Conservation (phyloP, 2,113 vertebrate species). For the Salvelinus fontinalis region DNA sequence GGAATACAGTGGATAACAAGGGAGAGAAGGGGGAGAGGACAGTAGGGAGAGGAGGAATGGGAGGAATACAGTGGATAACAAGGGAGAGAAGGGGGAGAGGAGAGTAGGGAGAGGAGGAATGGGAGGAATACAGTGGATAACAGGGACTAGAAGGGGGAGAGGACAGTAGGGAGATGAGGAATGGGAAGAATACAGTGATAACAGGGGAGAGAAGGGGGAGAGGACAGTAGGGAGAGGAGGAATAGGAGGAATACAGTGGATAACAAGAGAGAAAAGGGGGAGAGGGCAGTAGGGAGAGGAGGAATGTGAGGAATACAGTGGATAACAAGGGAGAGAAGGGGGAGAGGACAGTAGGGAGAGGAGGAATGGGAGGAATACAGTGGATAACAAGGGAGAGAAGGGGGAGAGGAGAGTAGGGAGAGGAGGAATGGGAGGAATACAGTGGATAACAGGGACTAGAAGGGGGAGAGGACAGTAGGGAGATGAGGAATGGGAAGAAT, state of each 20-base stretch:
- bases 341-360: slow-evolving; percentile 21
- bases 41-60: not conserved
- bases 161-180: too few species aligned
- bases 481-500: not conserved
- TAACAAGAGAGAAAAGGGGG: too few species aligned
- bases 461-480: slow-evolving; percentile 26
- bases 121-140: not conserved
- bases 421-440: slow-evolving; percentile 2
- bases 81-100: slow-evolving; percentile 25
- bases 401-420: not conserved
- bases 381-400: slow-evolving; percentile 19
- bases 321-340: not conserved
- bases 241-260: too few species aligned
- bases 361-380: slow-evolving; percentile 31
- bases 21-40: too few species aligned
- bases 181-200: too few species aligned
- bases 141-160: slow-evolving; percentile 26
- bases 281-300: slow-evolving; percentile 22
- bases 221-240: not conserved
- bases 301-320: too few species aligned
- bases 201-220: slow-evolving; percentile 12
- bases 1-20: too few species aligned
- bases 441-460: slow-evolving; percentile 18
- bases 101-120: not conserved
- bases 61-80: not conserved